A percentile compares a stretch with the other conserved stretches of the same genome.
Conservation (phyloP, 2,888 invertebrate species). For the Mamestra brassicae region DNA sequence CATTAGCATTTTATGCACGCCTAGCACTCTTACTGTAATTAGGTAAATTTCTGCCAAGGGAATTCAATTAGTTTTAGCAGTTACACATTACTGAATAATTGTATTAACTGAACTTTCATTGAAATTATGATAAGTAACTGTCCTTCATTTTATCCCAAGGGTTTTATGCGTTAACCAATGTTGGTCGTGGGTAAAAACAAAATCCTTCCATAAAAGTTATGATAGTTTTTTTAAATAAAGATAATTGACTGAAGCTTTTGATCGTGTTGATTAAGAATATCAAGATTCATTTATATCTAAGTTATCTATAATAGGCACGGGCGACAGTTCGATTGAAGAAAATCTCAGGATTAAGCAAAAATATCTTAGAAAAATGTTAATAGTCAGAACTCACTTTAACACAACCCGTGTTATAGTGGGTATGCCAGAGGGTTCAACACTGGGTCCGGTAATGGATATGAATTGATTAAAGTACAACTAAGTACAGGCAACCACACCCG, state of each 20-base stretch:
- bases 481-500: background rate
- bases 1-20: conserved; percentile 52
- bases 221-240: background rate
- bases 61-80: conserved; percentile 29
- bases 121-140: conserved; percentile 12
- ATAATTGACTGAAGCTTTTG: conserved; percentile 12
- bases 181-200: background rate
- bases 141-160: background rate
- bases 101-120: conserved; percentile 9
- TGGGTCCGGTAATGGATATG: background rate
- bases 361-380: background rate
- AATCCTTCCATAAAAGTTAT: background rate
- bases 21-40: conserved; percentile 39
- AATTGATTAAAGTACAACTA: background rate
- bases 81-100: conserved; percentile 18
- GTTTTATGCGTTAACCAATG: background rate
- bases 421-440: background rate
- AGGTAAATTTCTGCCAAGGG: conserved; percentile 33
- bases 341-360: background rate
- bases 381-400: background rate
- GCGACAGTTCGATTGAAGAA: background rate
- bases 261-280: conserved; percentile 21
- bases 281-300: background rate
- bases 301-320: background rate
- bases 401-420: background rate